A percentile compares a stretch with the other conserved stretches of the same genome.
These are phyloP conservation scores for Drosophila tropicalis DNA, from an alignment of 1,140 invertebrate species.

Conservation along the genomic window DNA sequence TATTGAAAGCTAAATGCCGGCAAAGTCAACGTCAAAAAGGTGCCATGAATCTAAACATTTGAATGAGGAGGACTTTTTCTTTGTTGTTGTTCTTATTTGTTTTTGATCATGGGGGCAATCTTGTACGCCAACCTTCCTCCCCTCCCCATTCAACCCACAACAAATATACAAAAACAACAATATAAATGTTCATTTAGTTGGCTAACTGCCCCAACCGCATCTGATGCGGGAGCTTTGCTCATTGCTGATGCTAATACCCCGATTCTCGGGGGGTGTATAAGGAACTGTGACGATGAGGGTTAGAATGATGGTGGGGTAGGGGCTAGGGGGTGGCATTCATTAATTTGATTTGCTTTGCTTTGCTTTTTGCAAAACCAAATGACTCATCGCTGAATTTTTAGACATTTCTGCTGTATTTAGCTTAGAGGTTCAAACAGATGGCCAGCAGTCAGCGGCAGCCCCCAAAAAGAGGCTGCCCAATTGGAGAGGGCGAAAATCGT, in stretches of 20 bases:
- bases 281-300: too few relatives aligned
- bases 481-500: background rate
- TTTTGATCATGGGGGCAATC: constrained; percentile 35
- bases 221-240: background rate
- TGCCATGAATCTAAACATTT: constrained; percentile 20
- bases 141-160: too few relatives aligned
- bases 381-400: constrained; percentile 75
- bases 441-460: constrained; percentile 19
- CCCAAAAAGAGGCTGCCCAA: background rate
- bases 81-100: constrained; percentile 21
- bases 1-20: constrained; percentile 39
- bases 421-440: constrained; percentile 69
- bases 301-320: background rate
- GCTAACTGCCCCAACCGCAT: constrained; percentile 14
- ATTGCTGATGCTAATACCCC: constrained; percentile 13
- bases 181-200: constrained; percentile 14
- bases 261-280: background rate
- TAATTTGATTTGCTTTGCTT: constrained; percentile 45
- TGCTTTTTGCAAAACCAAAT: constrained; percentile 41
- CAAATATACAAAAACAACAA: too few relatives aligned
- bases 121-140: constrained; percentile 18
- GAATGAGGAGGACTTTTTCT: constrained; percentile 10
- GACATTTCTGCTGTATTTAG: constrained; percentile 53
- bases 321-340: background rate
- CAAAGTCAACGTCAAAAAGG: constrained; percentile 46